Base-by-base conservation (phyloP, 2,888 invertebrate genomes). In the Catotricha subobsoleta region DNA sequence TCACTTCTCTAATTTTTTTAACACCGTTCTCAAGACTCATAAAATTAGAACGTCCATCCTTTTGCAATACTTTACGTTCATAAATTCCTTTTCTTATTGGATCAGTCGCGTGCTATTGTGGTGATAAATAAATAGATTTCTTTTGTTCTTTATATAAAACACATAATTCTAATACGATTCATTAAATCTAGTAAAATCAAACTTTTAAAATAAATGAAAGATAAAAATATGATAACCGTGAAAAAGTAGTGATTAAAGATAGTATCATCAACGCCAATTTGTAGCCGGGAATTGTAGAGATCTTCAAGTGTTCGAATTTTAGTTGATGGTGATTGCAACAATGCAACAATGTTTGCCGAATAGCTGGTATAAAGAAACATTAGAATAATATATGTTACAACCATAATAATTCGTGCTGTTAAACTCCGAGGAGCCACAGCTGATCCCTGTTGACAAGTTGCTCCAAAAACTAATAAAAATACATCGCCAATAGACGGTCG, bases 351-450 rank as follows among this genome's bases (percentile, higher is more conserved):
- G 50, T 79, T 80, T 0, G 80, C 80, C 1, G 80, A 72, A 51
- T 80, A 81, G 1, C 80, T 77, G 0, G 77, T 76, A 53, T 79
- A 80, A 1, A 81, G 60, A 49, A 79, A 80, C 64, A 80, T 71
- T 3, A 76, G 58, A 0, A 76, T 66, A 7, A 76, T 54, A 48
- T 77, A 72, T 1, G 76, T 59, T 31, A 76, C 62, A 41, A 80
- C 59, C 49, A 76, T 67, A 2, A 76, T 72, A 16, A 76, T 66
- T 20, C 80, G 66, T 0, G 72, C 68, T 9, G 51, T 45, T 13
- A 46, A 41, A 27, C 49, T 47, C 15, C 44, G 45, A 6, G 53
- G 51, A 9, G 47, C 44, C 9, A 47, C 46, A 10, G 48, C 36
- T 7, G 50, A 50, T 27, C 76, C 76, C 66, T 76, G 76, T 53